Evolutionary conservation across 2,888 invertebrate species (phyloP), one percentile per base, ranked within the genome.

Genomic region (Eupithecia pulchellata): DNA sequence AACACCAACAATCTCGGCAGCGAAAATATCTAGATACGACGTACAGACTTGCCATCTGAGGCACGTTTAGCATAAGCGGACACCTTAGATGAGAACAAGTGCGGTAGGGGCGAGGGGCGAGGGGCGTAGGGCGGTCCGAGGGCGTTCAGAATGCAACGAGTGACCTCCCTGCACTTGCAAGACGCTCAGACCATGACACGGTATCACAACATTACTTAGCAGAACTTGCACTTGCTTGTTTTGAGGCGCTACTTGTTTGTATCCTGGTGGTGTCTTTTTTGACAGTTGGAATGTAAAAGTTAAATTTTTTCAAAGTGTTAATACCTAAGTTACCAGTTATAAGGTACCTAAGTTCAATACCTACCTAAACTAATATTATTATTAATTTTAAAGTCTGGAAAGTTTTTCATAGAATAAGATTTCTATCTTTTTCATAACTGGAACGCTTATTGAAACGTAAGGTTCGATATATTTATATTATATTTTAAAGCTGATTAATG

Each of bases 71-170:
- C 91, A 90, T 91, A 91, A 89, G 72, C 87, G 87, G 92, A 90
- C 91, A 90, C 89, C 90, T 92, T 92, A 92, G 91, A 91, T 93
- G 92, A 93, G 92, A 93, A 93, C 92, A 91, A 92, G 91, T 90
- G 89, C 87, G 87, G 58, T 61, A 34, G 30, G 34, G 61, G n/a
- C 20, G 32, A 11, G 61, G 79, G 82, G 82, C 86, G 82, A 83
- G 85, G 87, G 89, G 74, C 74, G 75, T 73, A 70, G 77, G 91
- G 91, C 91, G 91, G 89, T 84, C 84, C 84, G 83, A 87, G 90
- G 91, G 91, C 89, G 90, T 88, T 88, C 88, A 82, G 85, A 66
- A 62, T 86, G 84, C 80, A 81, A 72, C 85, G 34, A 66, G 86
- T 86, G 87, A 87, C 89, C 90, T 87, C 89, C 87, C 86, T 84